Base-by-base conservation (phyloP, 2,888 invertebrate genomes). In the Phyllotreta striolata region DNA sequence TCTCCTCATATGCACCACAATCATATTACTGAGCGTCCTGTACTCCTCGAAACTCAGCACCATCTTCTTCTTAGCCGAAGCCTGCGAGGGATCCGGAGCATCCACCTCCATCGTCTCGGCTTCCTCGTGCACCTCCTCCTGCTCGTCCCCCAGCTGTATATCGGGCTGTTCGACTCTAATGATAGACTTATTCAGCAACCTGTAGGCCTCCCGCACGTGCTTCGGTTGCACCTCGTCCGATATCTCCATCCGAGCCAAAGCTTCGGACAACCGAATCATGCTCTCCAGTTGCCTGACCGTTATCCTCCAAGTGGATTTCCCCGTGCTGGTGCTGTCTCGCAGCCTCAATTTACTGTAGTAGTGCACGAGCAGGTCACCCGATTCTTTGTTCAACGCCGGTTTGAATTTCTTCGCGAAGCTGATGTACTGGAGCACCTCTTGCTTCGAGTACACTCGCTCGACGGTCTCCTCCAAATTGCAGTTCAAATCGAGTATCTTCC, bases 131-230 rank as follows among this genome's bases (percentile, higher is more conserved):
- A 1, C 37, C 51, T 87, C 86, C 38, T 71, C 70, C 24, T 64
- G 64, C 62, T 85, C 93, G 64, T 94, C 95, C 57, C 94, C 94
- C 67, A 98, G 83, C 78, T 95, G 91, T 56, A 99, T 95, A 78
- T 99, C 98, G 0, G 98, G 98, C 76, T 98, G 97, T 76, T 98
- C 98, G 12, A 99, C 97, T 41, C 98, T 88, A 71, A 98, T 95
- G 69, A 98, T 97, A 0, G 97, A 97, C 77, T 97, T 97, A 82
- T 96, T 98, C 37, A 99, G 84, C 66, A 99, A 85, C 71, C 80
- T 86, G 80, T 89, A 92, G 0, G 96, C 95, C 83, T 98, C 98
- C 76, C 90, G 89, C 0, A 98, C 98, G 78, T 99, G 98, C 41
- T 88, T 89, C 0, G 89, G 85, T 3, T 89, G 88, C 9, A 98